Conservation (phyloP, 2,797 vertebrate genomes). For the Crocodylus rhombifer region DNA sequence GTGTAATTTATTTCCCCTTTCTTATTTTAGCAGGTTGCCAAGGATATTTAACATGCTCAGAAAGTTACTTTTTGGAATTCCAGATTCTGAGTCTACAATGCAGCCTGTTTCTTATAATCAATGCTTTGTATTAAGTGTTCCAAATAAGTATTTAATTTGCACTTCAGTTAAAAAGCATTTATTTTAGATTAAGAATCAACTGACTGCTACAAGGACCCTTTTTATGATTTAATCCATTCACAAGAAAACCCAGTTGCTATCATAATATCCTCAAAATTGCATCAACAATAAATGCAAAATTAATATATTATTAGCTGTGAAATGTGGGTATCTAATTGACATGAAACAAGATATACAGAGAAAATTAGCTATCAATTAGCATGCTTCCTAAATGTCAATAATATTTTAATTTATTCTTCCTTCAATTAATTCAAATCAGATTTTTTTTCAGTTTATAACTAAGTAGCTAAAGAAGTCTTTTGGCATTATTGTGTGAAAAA, state of each 20-base stretch:
- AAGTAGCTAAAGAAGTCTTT: slow-evolving; percentile 38
- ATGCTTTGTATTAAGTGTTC: slow-evolving; percentile 34
- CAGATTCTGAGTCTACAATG: slow-evolving; percentile 8
- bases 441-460: slow-evolving; percentile 50
- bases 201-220: slow-evolving; percentile 57
- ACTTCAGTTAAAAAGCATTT: slow-evolving; percentile 61
- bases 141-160: slow-evolving; percentile 72
- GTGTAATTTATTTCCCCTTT: slow-evolving; percentile 53
- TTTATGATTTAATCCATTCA: slow-evolving; percentile 58
- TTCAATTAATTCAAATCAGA: slow-evolving; percentile 62
- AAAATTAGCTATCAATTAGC: slow-evolving; percentile 41
- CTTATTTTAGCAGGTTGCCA: slow-evolving; percentile 64
- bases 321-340: slow-evolving; percentile 30
- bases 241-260: slow-evolving; percentile 36
- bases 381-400: slow-evolving; percentile 40
- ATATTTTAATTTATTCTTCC: slow-evolving; percentile 54
- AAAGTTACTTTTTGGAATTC: slow-evolving; percentile 40
- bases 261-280: slow-evolving; percentile 25
- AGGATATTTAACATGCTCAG: slow-evolving; percentile 58
- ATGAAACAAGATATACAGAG: slow-evolving; percentile 22
- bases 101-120: neutral
- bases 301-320: slow-evolving; percentile 29
- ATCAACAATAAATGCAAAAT: slow-evolving; percentile 42
- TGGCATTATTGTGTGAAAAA: slow-evolving; percentile 16
- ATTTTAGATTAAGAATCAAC: slow-evolving; percentile 62